Percentiles rank a stretch among this genome's conserved stretches.
These are phyloP conservation scores for Petrocephalus microphthalmus DNA, from an alignment of 2,113 vertebrate genomes.

Conservation along the genomic window DNA sequence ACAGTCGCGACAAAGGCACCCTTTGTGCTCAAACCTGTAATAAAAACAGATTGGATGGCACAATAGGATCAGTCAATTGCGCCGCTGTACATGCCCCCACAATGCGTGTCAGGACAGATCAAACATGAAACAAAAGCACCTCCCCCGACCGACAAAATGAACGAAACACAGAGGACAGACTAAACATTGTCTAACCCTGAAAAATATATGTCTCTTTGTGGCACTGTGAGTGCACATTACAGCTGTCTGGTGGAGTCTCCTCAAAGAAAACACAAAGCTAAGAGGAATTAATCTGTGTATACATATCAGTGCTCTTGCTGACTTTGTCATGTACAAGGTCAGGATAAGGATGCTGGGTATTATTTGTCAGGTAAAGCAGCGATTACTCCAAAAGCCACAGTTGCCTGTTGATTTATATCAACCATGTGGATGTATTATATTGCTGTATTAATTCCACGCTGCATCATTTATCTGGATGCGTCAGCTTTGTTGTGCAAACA, in stretches of 20 bases:
- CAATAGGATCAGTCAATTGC: neutral
- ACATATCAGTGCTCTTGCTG: conserved; percentile 8
- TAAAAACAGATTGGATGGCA: conserved; percentile 4
- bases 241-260: conserved; percentile 1
- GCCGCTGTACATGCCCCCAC: neutral
- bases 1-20: neutral
- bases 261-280: neutral
- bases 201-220: neutral
- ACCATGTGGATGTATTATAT: conserved; percentile 18
- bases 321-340: conserved; percentile 9
- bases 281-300: conserved; percentile 9
- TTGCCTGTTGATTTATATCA: conserved; percentile 25
- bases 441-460: conserved; percentile 17
- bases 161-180: neutral
- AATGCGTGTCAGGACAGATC: conserved; percentile 11
- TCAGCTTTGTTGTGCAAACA: conserved; percentile 27
- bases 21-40: neutral
- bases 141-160: neutral
- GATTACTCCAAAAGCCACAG: conserved; percentile 4
- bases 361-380: conserved; percentile 18
- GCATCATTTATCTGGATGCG: conserved; percentile 15
- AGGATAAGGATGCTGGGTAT: neutral
- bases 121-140: neutral
- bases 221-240: neutral
- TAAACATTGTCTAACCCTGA: neutral